Percentiles rank a stretch among this genome's conserved stretches.
Evolutionary conservation across 1,140 invertebrate species (phyloP).

Genomic region (Leptinotarsa defecta): DNA sequence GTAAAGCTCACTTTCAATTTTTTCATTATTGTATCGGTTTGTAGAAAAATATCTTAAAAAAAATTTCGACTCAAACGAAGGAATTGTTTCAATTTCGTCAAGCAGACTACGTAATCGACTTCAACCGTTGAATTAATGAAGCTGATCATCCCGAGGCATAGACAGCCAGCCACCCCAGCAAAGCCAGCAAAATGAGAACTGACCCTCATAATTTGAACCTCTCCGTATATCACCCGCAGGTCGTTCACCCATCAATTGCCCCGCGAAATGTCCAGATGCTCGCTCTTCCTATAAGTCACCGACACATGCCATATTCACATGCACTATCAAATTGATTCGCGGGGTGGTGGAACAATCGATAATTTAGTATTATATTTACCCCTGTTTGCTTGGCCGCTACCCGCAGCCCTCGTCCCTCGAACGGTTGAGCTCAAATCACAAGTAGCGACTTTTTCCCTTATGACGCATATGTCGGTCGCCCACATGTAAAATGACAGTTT

Average conservation of each 20-base stretch:
- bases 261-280: not conserved
- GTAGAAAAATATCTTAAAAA: too few species aligned
- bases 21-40: too few species aligned
- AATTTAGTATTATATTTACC: not conserved
- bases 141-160: too few species aligned
- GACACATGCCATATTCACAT: conserved; percentile 8
- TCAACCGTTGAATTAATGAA: too few species aligned
- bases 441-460: conserved; percentile 6
- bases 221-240: conserved; percentile 4
- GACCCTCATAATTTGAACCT: not conserved
- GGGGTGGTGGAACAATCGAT: not conserved
- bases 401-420: not conserved
- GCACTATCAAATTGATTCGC: conserved; percentile 8
- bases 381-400: not conserved
- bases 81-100: too few species aligned
- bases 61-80: too few species aligned
- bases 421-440: not conserved
- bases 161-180: too few species aligned
- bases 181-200: not conserved
- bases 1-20: too few species aligned
- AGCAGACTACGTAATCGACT: too few species aligned
- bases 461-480: not conserved
- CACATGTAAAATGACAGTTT: conserved; percentile 3
- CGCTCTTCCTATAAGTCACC: conserved; percentile 5
- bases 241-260: conserved; percentile 1